A percentile compares a stretch with the other conserved stretches of the same genome.
Evolutionary conservation across 2,888 invertebrate species (phyloP).

Genomic region (Scaptodrosophila latifasciaeformis): DNA sequence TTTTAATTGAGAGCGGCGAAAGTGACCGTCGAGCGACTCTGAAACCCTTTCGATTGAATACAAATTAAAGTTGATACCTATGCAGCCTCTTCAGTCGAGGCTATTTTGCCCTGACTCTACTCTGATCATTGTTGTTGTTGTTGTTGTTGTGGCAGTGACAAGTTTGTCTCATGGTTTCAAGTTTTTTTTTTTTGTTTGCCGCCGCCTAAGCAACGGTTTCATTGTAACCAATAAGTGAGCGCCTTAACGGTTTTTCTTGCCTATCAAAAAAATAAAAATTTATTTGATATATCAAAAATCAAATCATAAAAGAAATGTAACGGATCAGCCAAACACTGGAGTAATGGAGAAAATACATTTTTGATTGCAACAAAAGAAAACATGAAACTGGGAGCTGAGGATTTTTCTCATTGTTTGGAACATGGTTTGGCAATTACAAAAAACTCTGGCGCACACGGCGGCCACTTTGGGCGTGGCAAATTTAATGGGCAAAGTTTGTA

Average conservation of each 20-base stretch:
- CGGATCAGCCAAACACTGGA: conserved; percentile 13
- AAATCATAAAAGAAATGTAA: conserved; percentile 35
- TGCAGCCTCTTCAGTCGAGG: background rate
- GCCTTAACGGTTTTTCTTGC: conserved; percentile 42
- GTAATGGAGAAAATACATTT: too few species aligned
- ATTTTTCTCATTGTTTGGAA: conserved; percentile 27
- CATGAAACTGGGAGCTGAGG: too few species aligned
- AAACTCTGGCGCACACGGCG: conserved; percentile 5
- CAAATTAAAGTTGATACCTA: conserved; percentile 53
- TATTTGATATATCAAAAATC: too few species aligned
- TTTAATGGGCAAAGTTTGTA: conserved; percentile 60
- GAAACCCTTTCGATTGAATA: conserved; percentile 59
- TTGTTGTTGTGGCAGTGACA: conserved; percentile 33
- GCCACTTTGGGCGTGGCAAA: conserved; percentile 39
- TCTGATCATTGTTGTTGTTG: background rate
- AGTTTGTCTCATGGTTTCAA: conserved; percentile 35
- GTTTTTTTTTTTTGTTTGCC: conserved; percentile 18
- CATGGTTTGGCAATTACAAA: conserved; percentile 58
- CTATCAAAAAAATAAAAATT: too few species aligned
- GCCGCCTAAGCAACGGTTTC: background rate
- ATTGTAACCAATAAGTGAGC: conserved; percentile 49
- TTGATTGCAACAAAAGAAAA: too few species aligned
- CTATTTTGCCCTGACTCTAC: background rate
- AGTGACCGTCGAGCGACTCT: conserved; percentile 26
- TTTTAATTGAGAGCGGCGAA: conserved; percentile 22